Evolutionary conservation across 1,140 invertebrate species (phyloP).

Genomic region (Drosophila pectinifera): DNA sequence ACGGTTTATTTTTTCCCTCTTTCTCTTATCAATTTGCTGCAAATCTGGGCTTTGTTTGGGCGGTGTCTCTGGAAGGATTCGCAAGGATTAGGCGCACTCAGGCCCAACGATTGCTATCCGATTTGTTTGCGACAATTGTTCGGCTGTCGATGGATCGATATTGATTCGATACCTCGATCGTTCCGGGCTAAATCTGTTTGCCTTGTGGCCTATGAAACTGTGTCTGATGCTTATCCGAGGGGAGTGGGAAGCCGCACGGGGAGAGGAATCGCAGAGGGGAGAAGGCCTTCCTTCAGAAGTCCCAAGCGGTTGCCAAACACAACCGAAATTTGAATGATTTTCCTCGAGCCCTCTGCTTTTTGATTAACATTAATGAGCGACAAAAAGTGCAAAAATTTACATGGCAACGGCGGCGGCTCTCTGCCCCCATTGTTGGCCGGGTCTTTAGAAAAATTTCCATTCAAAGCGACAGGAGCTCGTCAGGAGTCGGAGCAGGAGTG

Average conservation of each 20-base stretch:
- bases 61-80: constrained; percentile 60
- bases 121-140: constrained; percentile 73
- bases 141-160: constrained; percentile 54
- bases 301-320: constrained; percentile 48
- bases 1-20: constrained; percentile 11
- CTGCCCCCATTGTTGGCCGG: constrained; percentile 50
- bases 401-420: constrained; percentile 60
- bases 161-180: constrained; percentile 49
- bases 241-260: constrained; percentile 1
- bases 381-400: constrained; percentile 80
- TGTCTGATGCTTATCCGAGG: constrained; percentile 71
- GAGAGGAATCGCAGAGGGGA: neutral
- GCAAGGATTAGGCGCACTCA: constrained; percentile 78
- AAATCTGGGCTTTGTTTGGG: constrained; percentile 65
- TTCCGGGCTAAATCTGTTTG: constrained; percentile 68
- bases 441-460: constrained; percentile 65
- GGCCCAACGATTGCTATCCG: constrained; percentile 64
- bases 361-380: constrained; percentile 80
- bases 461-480: constrained; percentile 62
- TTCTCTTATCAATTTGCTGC: constrained; percentile 69
- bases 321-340: constrained; percentile 47
- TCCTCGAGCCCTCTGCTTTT: constrained; percentile 57
- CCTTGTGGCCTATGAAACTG: constrained; percentile 80
- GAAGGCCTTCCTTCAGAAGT: constrained; percentile 33
- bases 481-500: constrained; percentile 16